phyloP scores from a whole-genome alignment of 2,113 vertebrate species.

The Illadopsis cleaveri region DNA sequence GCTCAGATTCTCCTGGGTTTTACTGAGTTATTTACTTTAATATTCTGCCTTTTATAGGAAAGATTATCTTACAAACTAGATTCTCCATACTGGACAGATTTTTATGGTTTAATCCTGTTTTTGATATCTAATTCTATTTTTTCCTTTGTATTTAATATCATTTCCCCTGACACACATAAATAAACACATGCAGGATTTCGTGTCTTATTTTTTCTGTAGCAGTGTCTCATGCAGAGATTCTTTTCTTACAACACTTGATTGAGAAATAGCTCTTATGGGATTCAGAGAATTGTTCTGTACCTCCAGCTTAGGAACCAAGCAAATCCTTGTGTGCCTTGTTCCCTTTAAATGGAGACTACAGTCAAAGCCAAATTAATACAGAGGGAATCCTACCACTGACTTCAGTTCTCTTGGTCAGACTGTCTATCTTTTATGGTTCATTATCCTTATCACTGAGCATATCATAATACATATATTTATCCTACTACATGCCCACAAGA shows the following conservation, averaged over 20 bases:
- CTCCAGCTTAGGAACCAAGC: background rate
- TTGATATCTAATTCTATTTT: slow-evolving; percentile 64
- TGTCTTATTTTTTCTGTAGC: background rate
- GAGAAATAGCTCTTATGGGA: slow-evolving; percentile 35
- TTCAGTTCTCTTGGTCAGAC: slow-evolving; percentile 7
- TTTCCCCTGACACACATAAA: slow-evolving; percentile 27
- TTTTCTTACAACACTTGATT: slow-evolving; percentile 40
- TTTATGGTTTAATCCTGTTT: slow-evolving; percentile 66
- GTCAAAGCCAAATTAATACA: slow-evolving; percentile 36
- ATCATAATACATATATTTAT: background rate
- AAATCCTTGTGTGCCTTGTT: background rate
- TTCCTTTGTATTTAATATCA: slow-evolving; percentile 40
- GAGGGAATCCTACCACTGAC: slow-evolving; percentile 17
- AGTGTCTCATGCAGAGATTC: slow-evolving; percentile 21
- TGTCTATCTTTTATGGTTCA: background rate
- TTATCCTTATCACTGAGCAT: background rate
- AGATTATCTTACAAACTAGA: slow-evolving; percentile 68
- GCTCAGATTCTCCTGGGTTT: slow-evolving; percentile 52
- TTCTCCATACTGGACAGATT: slow-evolving; percentile 57
- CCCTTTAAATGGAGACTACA: slow-evolving; percentile 5
- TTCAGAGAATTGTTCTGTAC: slow-evolving; percentile 28
- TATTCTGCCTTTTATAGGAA: slow-evolving; percentile 64
- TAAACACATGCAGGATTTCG: slow-evolving; percentile 6
- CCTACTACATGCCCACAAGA: background rate
- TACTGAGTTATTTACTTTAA: slow-evolving; percentile 72